phyloP scores from a whole-genome alignment of 2,797 vertebrate species.

The Harpagifer antarcticus region DNA sequence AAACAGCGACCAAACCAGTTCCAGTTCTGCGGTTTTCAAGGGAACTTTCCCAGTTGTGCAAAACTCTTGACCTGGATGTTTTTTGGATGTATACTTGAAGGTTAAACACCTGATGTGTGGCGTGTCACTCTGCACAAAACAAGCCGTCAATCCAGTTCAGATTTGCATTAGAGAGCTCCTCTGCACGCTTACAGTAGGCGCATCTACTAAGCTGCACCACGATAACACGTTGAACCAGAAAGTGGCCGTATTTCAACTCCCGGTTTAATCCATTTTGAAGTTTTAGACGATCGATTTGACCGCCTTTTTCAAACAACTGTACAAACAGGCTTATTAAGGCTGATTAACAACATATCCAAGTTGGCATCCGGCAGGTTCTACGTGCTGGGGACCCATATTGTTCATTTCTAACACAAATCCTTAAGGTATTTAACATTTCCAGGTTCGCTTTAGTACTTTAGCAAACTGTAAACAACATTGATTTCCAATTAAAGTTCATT shows the following conservation, averaged over 20 bases:
- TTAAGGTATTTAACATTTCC: too few species aligned
- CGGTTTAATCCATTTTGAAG: too few species aligned
- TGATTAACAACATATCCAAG: too few species aligned
- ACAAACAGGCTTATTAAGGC: too few species aligned
- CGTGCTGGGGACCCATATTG: too few species aligned
- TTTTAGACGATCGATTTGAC: too few species aligned
- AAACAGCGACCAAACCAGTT: constrained; percentile 7
- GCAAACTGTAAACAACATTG: not conserved
- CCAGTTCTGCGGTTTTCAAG: not conserved
- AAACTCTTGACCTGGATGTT: not conserved
- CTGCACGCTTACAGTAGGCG: not conserved
- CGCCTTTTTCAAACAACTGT: too few species aligned
- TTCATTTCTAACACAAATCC: too few species aligned
- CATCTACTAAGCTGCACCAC: not conserved
- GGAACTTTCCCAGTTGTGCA: not conserved
- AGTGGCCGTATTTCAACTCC: too few species aligned
- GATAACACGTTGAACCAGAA: too few species aligned
- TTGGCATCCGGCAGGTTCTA: too few species aligned
- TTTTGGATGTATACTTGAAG: constrained; percentile 17
- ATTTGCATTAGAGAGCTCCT: not conserved
- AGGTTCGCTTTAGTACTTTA: too few species aligned
- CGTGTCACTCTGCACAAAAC: not conserved
- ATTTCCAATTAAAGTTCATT: not conserved
- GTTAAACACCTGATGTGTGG: constrained; percentile 20
- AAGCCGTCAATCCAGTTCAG: not conserved